A percentile compares a stretch with the other conserved stretches of the same genome.
These are phyloP conservation scores for Parnassius apollo DNA, from an alignment of 2,888 invertebrate species.

Conservation along the genomic window DNA sequence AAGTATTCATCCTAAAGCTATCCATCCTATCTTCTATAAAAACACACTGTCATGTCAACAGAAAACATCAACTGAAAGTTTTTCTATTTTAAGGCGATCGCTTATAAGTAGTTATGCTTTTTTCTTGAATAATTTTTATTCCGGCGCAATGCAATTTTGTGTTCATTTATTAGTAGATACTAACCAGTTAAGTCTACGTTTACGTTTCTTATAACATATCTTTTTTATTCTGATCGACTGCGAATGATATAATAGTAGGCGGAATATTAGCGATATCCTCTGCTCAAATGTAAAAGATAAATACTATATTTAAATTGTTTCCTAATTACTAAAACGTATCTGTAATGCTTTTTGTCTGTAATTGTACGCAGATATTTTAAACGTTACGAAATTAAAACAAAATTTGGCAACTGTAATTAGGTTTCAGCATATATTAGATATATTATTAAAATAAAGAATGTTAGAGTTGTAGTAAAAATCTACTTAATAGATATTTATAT, in stretches of 20 bases:
- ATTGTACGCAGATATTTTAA: conserved; percentile 7
- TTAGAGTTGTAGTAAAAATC: background rate
- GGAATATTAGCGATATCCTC: conserved; percentile 4
- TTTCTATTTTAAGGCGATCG: too few relatives aligned
- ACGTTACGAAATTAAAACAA: conserved; percentile 1
- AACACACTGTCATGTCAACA: too few relatives aligned
- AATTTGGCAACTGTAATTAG: conserved; percentile 21
- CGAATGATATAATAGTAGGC: conserved; percentile 4
- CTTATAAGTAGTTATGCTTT: background rate
- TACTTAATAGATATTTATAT: too few relatives aligned
- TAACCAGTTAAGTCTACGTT: conserved; percentile 12
- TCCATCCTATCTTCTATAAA: too few relatives aligned
- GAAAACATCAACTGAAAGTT: too few relatives aligned
- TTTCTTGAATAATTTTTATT: background rate
- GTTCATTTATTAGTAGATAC: conserved; percentile 18
- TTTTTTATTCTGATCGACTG: conserved; percentile 17
- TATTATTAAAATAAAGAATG: too few relatives aligned
- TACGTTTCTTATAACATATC: conserved; percentile 24
- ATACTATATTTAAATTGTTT: conserved; percentile 9
- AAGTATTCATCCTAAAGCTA: too few relatives aligned
- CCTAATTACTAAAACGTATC: conserved; percentile 11
- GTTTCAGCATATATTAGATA: background rate
- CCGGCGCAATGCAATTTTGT: conserved; percentile 22
- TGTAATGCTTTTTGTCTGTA: conserved; percentile 23
- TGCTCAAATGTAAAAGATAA: conserved; percentile 14